Conservation (phyloP, 2,888 invertebrate species). For the Dynastes maya region DNA sequence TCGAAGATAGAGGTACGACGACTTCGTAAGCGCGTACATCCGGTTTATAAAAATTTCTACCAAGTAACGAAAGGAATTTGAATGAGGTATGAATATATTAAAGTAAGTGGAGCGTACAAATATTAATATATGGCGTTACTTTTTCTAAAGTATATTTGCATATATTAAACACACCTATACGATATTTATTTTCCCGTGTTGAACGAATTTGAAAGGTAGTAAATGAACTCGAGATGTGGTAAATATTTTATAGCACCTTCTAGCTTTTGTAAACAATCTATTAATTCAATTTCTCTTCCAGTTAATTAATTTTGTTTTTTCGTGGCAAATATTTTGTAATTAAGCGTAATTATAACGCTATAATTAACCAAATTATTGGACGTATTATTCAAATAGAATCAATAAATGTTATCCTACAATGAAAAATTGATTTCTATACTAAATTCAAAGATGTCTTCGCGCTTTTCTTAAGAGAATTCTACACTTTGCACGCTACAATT, state of each 20-base stretch:
- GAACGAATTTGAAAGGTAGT: neutral
- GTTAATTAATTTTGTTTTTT: no score
- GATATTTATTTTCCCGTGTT: neutral
- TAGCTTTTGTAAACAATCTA: no score
- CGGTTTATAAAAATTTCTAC: conserved; percentile 35
- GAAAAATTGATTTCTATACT: neutral
- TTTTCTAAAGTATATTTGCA: conserved; percentile 18
- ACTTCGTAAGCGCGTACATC: conserved; percentile 26
- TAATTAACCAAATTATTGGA: no score
- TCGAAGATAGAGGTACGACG: neutral
- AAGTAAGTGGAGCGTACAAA: conserved; percentile 38
- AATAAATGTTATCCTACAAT: no score
- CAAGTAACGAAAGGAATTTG: conserved; percentile 20
- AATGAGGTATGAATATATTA: conserved; percentile 34
- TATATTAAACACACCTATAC: neutral
- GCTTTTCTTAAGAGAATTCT: neutral
- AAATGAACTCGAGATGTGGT: neutral
- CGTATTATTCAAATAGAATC: no score
- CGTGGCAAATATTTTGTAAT: no score
- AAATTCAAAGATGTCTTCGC: conserved; percentile 2
- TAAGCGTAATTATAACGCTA: no score
- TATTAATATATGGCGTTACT: conserved; percentile 23
- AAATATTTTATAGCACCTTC: no score
- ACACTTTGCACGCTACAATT: neutral
- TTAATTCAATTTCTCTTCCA: no score